These are phyloP conservation scores for Hydrotaea cyrtoneurina DNA, from an alignment of 2,888 invertebrate genomes.

Conservation along the genomic window DNA sequence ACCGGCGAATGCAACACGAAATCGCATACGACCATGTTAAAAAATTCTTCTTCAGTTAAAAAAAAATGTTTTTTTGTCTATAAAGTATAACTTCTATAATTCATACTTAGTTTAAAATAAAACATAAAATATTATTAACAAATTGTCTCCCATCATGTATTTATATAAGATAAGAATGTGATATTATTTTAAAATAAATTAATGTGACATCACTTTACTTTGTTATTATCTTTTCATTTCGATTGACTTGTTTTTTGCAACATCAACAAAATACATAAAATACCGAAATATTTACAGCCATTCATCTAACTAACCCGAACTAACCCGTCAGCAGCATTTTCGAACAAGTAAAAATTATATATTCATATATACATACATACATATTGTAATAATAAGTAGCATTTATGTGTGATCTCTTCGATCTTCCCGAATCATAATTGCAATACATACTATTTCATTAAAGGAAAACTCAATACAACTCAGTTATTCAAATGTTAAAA, in stretches of 20 bases:
- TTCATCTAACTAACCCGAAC: too few relatives aligned
- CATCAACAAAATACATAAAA: background rate
- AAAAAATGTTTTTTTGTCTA: background rate
- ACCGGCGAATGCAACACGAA: too few relatives aligned
- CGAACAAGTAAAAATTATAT: background rate
- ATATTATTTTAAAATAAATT: conserved; percentile 71
- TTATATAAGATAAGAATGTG: conserved; percentile 68
- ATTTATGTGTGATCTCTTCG: background rate
- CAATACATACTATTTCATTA: background rate
- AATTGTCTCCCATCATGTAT: conserved; percentile 44
- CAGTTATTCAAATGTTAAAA: conserved; percentile 40
- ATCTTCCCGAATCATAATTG: conserved; percentile 12
- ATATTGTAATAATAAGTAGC: background rate
- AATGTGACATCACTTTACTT: conserved; percentile 62
- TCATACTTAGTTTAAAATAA: conserved; percentile 44
- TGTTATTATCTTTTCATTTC: background rate
- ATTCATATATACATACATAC: too few relatives aligned
- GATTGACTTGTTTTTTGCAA: background rate
- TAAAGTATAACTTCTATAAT: background rate
- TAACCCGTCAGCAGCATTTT: background rate
- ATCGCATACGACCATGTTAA: too few relatives aligned
- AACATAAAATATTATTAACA: conserved; percentile 16
- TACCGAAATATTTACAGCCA: background rate
- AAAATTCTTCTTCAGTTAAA: too few relatives aligned
- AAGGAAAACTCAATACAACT: conserved; percentile 17